phyloP scores from a whole-genome alignment of 2,888 invertebrate genomes.

The Scaptodrosophila latifasciaeformis region DNA sequence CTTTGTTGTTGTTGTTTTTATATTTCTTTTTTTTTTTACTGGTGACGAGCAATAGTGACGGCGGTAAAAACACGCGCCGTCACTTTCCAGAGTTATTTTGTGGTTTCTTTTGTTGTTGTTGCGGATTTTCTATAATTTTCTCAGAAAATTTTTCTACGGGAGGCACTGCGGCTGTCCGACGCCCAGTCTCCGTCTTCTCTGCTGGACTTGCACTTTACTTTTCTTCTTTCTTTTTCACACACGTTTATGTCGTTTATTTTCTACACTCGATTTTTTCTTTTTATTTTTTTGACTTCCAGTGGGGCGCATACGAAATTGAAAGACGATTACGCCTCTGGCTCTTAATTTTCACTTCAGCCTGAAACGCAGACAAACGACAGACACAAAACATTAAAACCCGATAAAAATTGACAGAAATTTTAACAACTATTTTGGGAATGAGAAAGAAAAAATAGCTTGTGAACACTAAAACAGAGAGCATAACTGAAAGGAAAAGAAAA shows the following conservation, averaged over 20 bases:
- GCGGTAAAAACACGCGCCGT: neutral
- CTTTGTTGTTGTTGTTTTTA: neutral
- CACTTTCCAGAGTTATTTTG: neutral
- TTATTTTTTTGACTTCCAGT: constrained; percentile 27
- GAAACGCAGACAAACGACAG: constrained; percentile 30
- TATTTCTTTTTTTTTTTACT: too few species aligned
- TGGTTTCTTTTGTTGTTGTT: too few species aligned
- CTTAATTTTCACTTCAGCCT: constrained; percentile 59
- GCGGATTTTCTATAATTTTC: too few species aligned
- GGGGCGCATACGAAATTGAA: constrained; percentile 6
- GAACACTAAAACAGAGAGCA: too few species aligned
- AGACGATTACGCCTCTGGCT: constrained; percentile 27
- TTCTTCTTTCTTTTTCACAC: constrained; percentile 38
- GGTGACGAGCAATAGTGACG: neutral
- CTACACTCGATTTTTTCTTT: constrained; percentile 37
- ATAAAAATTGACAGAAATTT: constrained; percentile 33
- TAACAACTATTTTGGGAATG: constrained; percentile 35
- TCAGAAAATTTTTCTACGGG: too few species aligned
- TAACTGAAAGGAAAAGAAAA: constrained; percentile 28
- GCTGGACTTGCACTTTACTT: constrained; percentile 57
- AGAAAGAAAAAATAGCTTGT: too few species aligned
- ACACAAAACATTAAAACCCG: constrained; percentile 6
- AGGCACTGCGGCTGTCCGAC: constrained; percentile 63
- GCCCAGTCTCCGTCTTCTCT: constrained; percentile 61
- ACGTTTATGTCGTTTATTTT: constrained; percentile 31